Base-by-base conservation (phyloP, 2,797 vertebrate species). In the Arrhamphus sclerolepis region DNA sequence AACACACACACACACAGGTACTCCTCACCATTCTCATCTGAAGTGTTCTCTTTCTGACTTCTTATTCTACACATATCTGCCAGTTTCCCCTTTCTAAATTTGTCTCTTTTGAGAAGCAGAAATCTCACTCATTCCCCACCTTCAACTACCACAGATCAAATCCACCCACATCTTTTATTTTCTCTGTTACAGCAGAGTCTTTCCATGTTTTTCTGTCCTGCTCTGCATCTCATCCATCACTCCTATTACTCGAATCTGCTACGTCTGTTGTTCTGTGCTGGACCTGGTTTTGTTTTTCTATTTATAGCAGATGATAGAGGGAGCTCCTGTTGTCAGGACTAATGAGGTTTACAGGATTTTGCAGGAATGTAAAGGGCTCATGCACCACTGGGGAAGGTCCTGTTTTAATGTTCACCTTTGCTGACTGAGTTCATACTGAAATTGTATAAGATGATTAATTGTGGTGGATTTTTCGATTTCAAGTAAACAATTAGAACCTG, bases 231-330 rank as follows among this genome's bases (percentile, higher is more conserved):
- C 40, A 1, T 77, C 67, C 55, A 38, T 68, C 60, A 66, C 63
- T 47, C 51, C 46, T 59, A 49, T 39, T 0, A n/a, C 64, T 69
- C 9, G 2, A 29, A 34, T 57, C 61, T 22, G 56, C 70, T 71
- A 68, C 18, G 20, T 58, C 73, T 72, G 64, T 74, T 62, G 29
- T 64, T 56, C 69, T 70, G 67, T 65, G 54, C 59, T 1, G 40
- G 54, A 75, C 52, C 66, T 68, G 74, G 57, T 80, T 72, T 63
- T 64, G 59, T 73, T 72, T 63, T 48, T 66, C 84, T 89, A 83
- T 81, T 79, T 73, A 76, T 85, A 87, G 78, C 72, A 46, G 18
- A 4, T 7, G 38, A 46, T 44, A 5, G 71, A 76, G 43, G 69
- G 63, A 44, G 69, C 55, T 61, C 46, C 56, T 69, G 65, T 75